Percentiles rank a stretch among this genome's conserved stretches.
Evolutionary conservation across 2,888 invertebrate species (phyloP).

Genomic region (Drosophila neutralis): DNA sequence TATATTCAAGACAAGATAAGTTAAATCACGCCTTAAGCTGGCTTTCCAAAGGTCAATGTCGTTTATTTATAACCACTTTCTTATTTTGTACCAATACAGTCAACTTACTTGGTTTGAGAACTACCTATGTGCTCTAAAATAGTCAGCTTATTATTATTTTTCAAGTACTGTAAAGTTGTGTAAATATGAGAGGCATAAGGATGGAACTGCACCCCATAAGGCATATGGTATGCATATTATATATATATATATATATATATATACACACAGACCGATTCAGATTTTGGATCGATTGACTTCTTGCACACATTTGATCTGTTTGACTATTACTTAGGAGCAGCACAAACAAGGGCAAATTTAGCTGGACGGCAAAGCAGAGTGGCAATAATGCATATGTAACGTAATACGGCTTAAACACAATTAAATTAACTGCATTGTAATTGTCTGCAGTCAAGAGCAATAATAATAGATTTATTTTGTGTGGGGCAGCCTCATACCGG

Average conservation of each 20-base stretch:
- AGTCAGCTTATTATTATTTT: background rate
- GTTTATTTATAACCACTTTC: background rate
- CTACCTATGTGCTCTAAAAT: background rate
- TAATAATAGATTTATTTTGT: constrained; percentile 59
- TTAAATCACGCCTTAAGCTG: background rate
- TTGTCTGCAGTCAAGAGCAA: constrained; percentile 47
- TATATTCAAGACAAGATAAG: background rate
- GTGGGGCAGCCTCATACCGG: constrained; percentile 16
- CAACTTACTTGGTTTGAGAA: background rate
- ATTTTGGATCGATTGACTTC: background rate
- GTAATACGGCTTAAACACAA: constrained; percentile 45
- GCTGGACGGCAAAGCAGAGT: background rate
- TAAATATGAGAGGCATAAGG: background rate
- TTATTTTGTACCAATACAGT: background rate
- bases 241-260: background rate
- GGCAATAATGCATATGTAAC: constrained; percentile 23
- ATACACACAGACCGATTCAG: background rate
- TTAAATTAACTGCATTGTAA: constrained; percentile 62
- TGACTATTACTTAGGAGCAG: background rate
- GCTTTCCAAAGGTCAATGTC: background rate
- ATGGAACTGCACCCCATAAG: background rate
- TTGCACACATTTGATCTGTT: background rate
- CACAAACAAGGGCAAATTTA: background rate
- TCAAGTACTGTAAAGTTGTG: background rate
- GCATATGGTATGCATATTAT: background rate